Evolutionary conservation across 2,113 vertebrate genomes (phyloP), one percentile per base, ranked within the genome.

Genomic region (Regulus satrapa): DNA sequence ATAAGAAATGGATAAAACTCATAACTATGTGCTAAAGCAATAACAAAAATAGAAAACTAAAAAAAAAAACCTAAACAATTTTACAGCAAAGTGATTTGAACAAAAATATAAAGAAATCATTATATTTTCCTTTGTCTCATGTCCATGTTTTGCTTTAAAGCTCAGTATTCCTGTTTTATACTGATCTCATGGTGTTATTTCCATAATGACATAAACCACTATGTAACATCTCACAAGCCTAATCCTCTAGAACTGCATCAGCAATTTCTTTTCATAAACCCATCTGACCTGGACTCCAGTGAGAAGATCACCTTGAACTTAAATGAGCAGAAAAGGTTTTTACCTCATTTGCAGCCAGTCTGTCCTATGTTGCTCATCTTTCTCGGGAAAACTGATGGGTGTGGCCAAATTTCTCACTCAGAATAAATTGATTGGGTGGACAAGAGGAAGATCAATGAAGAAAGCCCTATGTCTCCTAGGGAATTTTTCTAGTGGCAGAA

Each of bases 321-420:
- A 36, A 73, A 12, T 7, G 11, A 80, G 14, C 34, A 73, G 74
- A 48, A 81, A 71, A 77, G 25, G 9, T 23, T 73, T 68, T 85
- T 45, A 24, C 9, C 10, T 20, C 5, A 4, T 48, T 55, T 88
- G 56, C 31, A 26, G 29, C 9, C 29, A 14, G 25, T 63, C 54
- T 3, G 1, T 54, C 66, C 20, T 38, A 14, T 4, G 0, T 12
- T 64, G 67, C 23, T 85, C 2, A 1, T 68, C 58, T 76, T 88
- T 75, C 36, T 89, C 31, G 26, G 56, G 36, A 91, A 88, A 56
- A 7, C n/a, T 46, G 28, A 13, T 29, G 12, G 24, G 8, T 48
- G 26, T 64, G 69, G 43, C 36, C 10, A 2, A 1, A 1, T 56
- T 68, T 52, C 66, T 82, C 46, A 45, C 6, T 46, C 55, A 40